phyloP scores from a whole-genome alignment of 2,888 invertebrate genomes.

The Torymus texanus region DNA sequence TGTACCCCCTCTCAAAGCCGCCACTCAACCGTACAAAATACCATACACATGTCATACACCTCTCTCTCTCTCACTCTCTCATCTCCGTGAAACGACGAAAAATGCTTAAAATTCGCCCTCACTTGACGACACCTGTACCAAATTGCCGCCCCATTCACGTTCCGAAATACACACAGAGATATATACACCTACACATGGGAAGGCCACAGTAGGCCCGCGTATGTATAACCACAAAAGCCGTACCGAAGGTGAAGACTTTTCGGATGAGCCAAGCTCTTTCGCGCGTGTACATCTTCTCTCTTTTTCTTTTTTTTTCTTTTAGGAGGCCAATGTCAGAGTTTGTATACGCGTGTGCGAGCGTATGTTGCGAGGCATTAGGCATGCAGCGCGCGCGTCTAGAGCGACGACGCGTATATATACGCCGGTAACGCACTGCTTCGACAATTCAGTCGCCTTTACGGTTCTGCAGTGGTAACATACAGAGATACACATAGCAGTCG shows the following conservation, averaged over 20 bases:
- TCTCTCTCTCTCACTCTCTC: too few species aligned
- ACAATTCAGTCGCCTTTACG: slow-evolving; percentile 70
- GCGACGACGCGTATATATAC: slow-evolving; percentile 67
- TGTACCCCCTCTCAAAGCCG: too few species aligned
- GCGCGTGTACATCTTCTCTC: not conserved
- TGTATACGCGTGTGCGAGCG: not conserved
- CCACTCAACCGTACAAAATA: too few species aligned
- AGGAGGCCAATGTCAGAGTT: slow-evolving; percentile 54
- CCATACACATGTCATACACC: too few species aligned
- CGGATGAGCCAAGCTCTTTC: not conserved
- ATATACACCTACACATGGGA: too few species aligned
- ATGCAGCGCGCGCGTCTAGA: slow-evolving; percentile 37
- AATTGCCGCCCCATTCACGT: too few species aligned
- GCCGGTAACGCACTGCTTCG: slow-evolving; percentile 60
- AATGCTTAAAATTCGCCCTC: too few species aligned
- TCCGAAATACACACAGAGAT: too few species aligned
- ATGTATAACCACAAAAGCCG: too few species aligned
- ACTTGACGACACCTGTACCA: too few species aligned
- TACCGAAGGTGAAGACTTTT: not conserved
- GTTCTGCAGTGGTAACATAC: slow-evolving; percentile 43
- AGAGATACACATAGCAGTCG: not conserved
- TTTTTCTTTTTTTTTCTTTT: slow-evolving; percentile 29
- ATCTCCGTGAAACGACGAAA: too few species aligned
- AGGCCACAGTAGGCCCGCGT: too few species aligned
- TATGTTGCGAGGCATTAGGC: slow-evolving; percentile 21